phyloP scores from a whole-genome alignment of 1,140 invertebrate species.

The Neodiprion fabricii region DNA sequence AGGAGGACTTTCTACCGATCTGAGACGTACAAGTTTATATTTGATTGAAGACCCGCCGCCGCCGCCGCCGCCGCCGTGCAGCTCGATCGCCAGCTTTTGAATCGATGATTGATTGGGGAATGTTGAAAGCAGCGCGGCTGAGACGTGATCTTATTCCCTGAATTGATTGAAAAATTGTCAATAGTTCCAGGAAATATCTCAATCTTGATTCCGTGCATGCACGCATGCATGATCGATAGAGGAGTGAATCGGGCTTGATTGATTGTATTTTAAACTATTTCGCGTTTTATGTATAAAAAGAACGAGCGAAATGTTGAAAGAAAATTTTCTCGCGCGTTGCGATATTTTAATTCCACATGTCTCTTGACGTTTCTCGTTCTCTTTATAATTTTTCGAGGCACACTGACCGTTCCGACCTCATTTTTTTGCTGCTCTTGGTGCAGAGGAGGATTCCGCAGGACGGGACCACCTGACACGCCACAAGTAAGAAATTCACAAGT shows the following conservation, averaged over 20 bases:
- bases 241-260: too few species aligned
- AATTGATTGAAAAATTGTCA: not conserved
- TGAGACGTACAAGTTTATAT: slow-evolving; percentile 17
- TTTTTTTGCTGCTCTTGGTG: not conserved
- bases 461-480: not conserved
- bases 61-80: slow-evolving; percentile 41
- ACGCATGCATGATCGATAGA: not conserved
- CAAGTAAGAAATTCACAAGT: not conserved
- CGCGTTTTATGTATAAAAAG: too few species aligned
- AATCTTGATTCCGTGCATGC: not conserved
- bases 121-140: slow-evolving; percentile 27
- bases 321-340: too few species aligned
- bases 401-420: not conserved
- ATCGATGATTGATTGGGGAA: slow-evolving; percentile 40
- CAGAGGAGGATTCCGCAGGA: not conserved
- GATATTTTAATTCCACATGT: not conserved
- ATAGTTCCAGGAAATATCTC: not conserved
- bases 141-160: slow-evolving; percentile 18
- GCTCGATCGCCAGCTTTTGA: slow-evolving; percentile 33
- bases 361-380: not conserved
- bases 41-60: slow-evolving; percentile 37
- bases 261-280: too few species aligned
- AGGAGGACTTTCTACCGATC: slow-evolving; percentile 43
- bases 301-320: too few species aligned
- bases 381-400: not conserved